Evolutionary conservation across 2,888 invertebrate genomes (phyloP), one percentile per base, ranked within the genome.

Genomic region (Lagria hirta): DNA sequence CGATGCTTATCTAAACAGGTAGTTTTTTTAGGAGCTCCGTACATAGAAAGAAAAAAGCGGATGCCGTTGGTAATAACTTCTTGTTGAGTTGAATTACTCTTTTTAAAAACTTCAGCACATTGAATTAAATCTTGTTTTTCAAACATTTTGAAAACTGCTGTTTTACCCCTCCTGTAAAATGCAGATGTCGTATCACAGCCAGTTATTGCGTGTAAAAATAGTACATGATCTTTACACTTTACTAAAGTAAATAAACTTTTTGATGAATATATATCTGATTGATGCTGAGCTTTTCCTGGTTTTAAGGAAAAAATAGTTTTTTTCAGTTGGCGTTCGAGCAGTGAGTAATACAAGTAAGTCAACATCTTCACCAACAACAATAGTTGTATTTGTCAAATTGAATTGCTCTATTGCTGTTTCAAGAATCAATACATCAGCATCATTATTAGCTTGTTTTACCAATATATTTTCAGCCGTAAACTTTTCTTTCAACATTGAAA

Each of bases 361-460:
- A n/a, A n/a, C n/a, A n/a, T n/a, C n/a, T n/a, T n/a, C n/a, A n/a
- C n/a, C n/a, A n/a, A n/a, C n/a, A n/a, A n/a, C n/a, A n/a, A n/a
- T n/a, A n/a, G n/a, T n/a, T n/a, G n/a, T n/a, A n/a, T n/a, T n/a
- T n/a, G n/a, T n/a, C n/a, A n/a, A n/a, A n/a, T n/a, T n/a, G n/a
- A n/a, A n/a, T n/a, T n/a, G n/a, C n/a, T n/a, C n/a, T n/a, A n/a
- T n/a, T n/a, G n/a, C n/a, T n/a, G n/a, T n/a, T n/a, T n/a, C n/a
- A n/a, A n/a, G n/a, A n/a, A n/a, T n/a, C n/a, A n/a, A n/a, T n/a
- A n/a, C n/a, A n/a, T n/a, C n/a, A n/a, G 50, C 56, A 35, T 55
- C 52, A 41, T 52, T 48, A 33, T 16, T 17, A 10, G 54, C 51
- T 27, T 47, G 47, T 3, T 17, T 11, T 4, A 49, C 45, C 32